Percentiles rank a stretch among this genome's conserved stretches.
Conservation (phyloP, 2,113 vertebrate species). For the Sinocyclocheilus anophthalmus region DNA sequence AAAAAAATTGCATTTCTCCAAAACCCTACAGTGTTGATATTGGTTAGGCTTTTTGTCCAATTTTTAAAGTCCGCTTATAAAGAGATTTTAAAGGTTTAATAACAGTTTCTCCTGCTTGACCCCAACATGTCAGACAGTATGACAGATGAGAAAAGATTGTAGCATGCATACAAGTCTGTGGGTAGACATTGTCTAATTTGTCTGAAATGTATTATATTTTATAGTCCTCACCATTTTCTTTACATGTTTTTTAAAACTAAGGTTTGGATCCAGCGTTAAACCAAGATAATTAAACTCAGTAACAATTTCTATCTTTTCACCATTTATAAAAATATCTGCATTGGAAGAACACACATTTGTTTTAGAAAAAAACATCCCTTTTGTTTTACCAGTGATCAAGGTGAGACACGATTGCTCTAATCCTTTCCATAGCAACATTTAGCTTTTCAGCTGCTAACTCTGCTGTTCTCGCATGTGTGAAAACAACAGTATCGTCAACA, state of each 20-base stretch:
- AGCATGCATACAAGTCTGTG: not conserved
- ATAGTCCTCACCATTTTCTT: not conserved
- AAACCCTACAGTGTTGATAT: too few species aligned
- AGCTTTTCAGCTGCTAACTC: not conserved
- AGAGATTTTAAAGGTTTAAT: too few species aligned
- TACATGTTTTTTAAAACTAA: too few species aligned
- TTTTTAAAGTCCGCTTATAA: too few species aligned
- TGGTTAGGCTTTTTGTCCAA: too few species aligned
- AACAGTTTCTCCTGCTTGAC: too few species aligned
- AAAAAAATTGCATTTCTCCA: too few species aligned
- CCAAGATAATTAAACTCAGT: not conserved
- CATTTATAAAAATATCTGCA: too few species aligned
- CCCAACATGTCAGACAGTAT: not conserved
- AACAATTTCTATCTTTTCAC: too few species aligned
- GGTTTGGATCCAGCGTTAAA: not conserved
- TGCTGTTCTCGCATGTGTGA: not conserved
- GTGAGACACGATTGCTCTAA: not conserved
- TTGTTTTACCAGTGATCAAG: not conserved
- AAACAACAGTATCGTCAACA: too few species aligned
- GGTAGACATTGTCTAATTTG: not conserved
- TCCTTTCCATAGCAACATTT: not conserved
- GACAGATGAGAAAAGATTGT: not conserved
- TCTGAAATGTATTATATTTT: not conserved
- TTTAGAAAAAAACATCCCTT: too few species aligned
- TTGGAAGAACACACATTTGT: too few species aligned